Evolutionary conservation across 2,888 invertebrate species (phyloP).

Genomic region (Oscheius myriophilus): DNA sequence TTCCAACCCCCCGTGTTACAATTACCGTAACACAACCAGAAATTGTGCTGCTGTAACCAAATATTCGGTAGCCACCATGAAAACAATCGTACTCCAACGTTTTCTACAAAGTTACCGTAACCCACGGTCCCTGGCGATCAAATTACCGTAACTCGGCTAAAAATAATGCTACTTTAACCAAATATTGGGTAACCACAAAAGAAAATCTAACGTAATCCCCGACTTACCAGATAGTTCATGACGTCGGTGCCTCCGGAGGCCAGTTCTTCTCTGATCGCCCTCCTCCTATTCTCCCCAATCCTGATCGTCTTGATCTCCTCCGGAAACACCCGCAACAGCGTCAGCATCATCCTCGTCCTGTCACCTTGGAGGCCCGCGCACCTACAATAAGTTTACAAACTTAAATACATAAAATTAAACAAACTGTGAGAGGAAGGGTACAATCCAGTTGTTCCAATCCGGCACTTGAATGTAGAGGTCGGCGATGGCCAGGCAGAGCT

Average conservation of each 20-base stretch:
- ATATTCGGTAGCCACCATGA: too few species aligned
- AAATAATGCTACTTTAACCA: too few species aligned
- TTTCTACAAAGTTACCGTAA: too few species aligned
- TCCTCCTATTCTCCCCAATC: slow-evolving; percentile 89
- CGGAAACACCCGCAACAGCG: slow-evolving; percentile 90
- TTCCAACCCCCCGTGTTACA: too few species aligned
- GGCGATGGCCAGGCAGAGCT: slow-evolving; percentile 88
- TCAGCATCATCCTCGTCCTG: slow-evolving; percentile 84
- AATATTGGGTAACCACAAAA: not conserved
- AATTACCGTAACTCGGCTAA: too few species aligned
- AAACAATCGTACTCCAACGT: too few species aligned
- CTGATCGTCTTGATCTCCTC: slow-evolving; percentile 79
- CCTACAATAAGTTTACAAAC: slow-evolving; percentile 28
- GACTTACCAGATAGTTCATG: slow-evolving; percentile 80
- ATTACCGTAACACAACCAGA: too few species aligned
- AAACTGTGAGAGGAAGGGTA: slow-evolving; percentile 80
- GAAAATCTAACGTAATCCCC: not conserved
- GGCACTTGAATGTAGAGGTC: slow-evolving; percentile 93
- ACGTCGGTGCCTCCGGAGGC: slow-evolving; percentile 82
- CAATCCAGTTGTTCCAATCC: slow-evolving; percentile 87
- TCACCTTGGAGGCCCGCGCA: slow-evolving; percentile 64
- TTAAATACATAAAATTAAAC: not conserved
- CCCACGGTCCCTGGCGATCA: too few species aligned
- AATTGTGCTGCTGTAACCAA: too few species aligned
- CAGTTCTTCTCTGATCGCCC: slow-evolving; percentile 84